Percentiles rank a stretch among this genome's conserved stretches.
Conservation (phyloP, 2,888 invertebrate genomes). For the Drosophila setosimentum region DNA sequence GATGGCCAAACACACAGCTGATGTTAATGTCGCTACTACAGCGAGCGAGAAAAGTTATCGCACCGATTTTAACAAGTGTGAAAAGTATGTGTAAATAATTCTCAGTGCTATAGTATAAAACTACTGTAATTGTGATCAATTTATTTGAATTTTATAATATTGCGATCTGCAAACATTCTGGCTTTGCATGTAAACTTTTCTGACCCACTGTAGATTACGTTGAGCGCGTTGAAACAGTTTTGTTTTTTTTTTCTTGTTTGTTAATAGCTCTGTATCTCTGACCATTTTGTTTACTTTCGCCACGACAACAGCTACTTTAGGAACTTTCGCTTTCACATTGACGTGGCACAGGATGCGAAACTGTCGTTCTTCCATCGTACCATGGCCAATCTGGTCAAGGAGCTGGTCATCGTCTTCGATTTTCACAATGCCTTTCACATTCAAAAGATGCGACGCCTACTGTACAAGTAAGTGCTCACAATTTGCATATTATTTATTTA, state of each 20-base stretch:
- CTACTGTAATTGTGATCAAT: not conserved
- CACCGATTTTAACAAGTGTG: not conserved
- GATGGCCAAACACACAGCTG: constrained; percentile 49
- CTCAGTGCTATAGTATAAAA: not conserved
- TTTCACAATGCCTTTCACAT: constrained; percentile 84
- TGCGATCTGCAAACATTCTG: not conserved
- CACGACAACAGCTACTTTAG: constrained; percentile 81
- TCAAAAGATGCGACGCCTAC: constrained; percentile 83
- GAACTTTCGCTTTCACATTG: constrained; percentile 83
- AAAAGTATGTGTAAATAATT: not conserved
- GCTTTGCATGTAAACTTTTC: constrained; percentile 5
- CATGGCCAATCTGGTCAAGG: constrained; percentile 82
- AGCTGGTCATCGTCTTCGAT: constrained; percentile 83
- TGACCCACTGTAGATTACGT: constrained; percentile 19
- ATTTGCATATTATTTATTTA: not conserved
- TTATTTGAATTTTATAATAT: not conserved
- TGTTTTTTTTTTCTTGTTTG: constrained; percentile 8
- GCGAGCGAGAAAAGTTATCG: constrained; percentile 19
- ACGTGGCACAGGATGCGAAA: constrained; percentile 83
- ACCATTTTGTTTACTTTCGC: constrained; percentile 48
- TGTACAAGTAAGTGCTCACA: constrained; percentile 79
- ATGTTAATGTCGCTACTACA: constrained; percentile 42
- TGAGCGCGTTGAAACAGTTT: constrained; percentile 15
- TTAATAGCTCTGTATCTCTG: constrained; percentile 20
- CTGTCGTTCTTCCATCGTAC: constrained; percentile 83